Evolutionary conservation across 2,888 invertebrate genomes (phyloP), one percentile per base, ranked within the genome.

Genomic region (Tetanocera ferruginea): DNA sequence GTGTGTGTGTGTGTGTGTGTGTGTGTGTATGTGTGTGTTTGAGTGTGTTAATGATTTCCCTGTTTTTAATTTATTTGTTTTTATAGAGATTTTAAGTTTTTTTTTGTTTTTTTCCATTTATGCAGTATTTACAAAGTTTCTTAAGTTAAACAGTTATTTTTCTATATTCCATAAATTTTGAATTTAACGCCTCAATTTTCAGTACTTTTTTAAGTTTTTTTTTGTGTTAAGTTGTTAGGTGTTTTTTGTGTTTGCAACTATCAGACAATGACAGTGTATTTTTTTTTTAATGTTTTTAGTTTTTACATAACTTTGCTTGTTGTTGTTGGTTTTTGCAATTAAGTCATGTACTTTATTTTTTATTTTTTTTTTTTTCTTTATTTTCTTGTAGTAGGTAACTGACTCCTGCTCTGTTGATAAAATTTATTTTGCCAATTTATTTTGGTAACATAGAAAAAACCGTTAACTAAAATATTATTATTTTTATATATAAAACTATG

Each of bases 371-470:
- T 78, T 69, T 79, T 76, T 62, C 80, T 82, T 81, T 76, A 34
- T 78, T 75, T 76, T 79, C 80, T 82, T 82, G 81, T 82, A 88
- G 88, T 87, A 89, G 89, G 89, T 89, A 89, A 89, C 89, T 89
- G 89, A 89, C 89, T 89, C 89, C 88, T 89, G 89, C 89, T 89
- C 87, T 88, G 87, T 82, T 64, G 73, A 28, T 79, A 79, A 80
- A 80, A 82, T 80, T 81, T 80, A 81, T 79, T 78, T 85, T 85
- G 87, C 87, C 85, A 87, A 87, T 87, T 43, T 86, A 83, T 81
- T 84, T 80, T 80, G 82, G 81, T 84, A 84, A 79, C 82, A 80
- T 80, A 80, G 76, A 80, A 82, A 83, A 81, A 80, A 78, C 78
- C 77, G 76, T 80, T 80, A 83, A 81, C 77, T 76, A 81, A 80